These are phyloP conservation scores for Dryocosmus kuriphilus DNA, from an alignment of 2,888 invertebrate genomes.

Conservation along the genomic window DNA sequence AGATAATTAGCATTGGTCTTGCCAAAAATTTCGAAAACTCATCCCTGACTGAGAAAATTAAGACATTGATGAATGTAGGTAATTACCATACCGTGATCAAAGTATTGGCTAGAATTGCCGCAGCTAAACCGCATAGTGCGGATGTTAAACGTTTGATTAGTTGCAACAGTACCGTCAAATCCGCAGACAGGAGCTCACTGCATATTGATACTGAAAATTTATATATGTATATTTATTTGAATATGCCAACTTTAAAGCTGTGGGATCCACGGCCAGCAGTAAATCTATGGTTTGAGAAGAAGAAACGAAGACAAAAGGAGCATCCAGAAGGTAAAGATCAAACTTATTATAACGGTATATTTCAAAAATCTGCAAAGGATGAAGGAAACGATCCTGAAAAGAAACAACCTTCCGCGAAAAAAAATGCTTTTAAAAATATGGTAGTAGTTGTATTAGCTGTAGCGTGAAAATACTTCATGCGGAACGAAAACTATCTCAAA, in stretches of 20 bases:
- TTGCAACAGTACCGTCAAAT: neutral
- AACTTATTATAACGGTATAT: neutral
- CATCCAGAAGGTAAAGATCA: neutral
- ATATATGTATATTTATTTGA: no score
- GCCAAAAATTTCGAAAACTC: neutral
- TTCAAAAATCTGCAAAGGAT: neutral
- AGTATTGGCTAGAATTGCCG: conserved; percentile 27
- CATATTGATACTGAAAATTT: no score
- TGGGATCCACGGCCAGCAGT: conserved; percentile 12
- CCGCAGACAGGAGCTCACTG: neutral
- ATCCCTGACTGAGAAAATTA: neutral
- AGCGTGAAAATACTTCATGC: no score
- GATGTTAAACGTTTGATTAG: conserved; percentile 30
- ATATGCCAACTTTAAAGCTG: no score
- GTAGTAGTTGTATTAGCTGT: no score
- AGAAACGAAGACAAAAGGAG: neutral
- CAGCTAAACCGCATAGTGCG: conserved; percentile 30
- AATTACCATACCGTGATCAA: neutral
- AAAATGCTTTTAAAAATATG: no score
- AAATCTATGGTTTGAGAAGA: neutral
- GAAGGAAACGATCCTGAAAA: no score
- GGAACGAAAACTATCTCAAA: no score
- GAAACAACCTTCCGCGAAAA: no score
- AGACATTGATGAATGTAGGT: conserved; percentile 1
- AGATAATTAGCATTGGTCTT: neutral